phyloP scores from a whole-genome alignment of 2,888 invertebrate genomes.

The Urechis unicinctus region DNA sequence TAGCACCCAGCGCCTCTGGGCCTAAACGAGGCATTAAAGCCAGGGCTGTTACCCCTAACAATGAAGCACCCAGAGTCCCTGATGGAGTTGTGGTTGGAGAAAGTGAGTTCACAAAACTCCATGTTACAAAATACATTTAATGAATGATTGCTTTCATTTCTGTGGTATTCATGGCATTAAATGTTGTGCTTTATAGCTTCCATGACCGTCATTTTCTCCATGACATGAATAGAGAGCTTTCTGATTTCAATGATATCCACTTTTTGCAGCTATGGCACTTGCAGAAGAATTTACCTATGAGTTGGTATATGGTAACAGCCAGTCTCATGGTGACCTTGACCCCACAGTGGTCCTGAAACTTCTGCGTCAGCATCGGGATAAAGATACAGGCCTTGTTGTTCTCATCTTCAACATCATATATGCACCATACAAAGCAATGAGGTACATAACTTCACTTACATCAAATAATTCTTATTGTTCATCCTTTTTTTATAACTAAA shows the following conservation, averaged over 20 bases:
- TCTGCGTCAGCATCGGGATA: conserved; percentile 35
- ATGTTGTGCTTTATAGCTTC: not conserved
- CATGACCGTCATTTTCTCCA: not conserved
- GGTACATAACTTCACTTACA: conserved; percentile 27
- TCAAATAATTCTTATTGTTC: no score
- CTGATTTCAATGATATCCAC: not conserved
- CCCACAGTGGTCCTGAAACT: conserved; percentile 36
- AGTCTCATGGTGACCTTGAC: conserved; percentile 25
- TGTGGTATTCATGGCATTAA: not conserved
- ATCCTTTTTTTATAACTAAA: not conserved
- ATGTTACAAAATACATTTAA: not conserved
- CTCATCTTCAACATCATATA: conserved; percentile 45
- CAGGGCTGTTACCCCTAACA: conserved; percentile 33
- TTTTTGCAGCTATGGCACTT: conserved; percentile 33
- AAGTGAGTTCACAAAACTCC: conserved; percentile 29
- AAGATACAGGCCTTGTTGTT: conserved; percentile 38
- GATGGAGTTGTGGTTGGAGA: conserved; percentile 42
- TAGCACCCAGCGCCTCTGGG: conserved; percentile 36
- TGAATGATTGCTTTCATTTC: not conserved
- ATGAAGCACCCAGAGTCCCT: conserved; percentile 23
- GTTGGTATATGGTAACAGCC: conserved; percentile 18
- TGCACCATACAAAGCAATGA: conserved; percentile 42
- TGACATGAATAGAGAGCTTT: not conserved
- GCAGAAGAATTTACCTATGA: conserved; percentile 41
- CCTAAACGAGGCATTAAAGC: conserved; percentile 32